A percentile compares a stretch with the other conserved stretches of the same genome.
These are phyloP conservation scores for Characodon lateralis DNA, from an alignment of 2,797 vertebrate genomes.

Conservation along the genomic window DNA sequence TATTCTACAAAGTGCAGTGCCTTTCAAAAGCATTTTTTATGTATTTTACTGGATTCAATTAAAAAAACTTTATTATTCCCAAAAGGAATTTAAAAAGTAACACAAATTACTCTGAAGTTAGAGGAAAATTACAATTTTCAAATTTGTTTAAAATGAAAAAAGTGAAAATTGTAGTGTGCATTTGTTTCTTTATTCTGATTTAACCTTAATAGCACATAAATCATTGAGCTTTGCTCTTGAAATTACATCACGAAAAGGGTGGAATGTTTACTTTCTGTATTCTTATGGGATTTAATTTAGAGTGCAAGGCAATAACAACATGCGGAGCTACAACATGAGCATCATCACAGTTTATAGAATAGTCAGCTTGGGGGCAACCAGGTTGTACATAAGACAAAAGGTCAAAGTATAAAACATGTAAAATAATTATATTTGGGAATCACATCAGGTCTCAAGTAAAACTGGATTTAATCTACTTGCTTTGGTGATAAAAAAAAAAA, in stretches of 20 bases:
- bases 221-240: neutral
- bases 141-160: neutral
- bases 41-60: neutral
- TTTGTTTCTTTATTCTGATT: neutral
- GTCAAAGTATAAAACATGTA: constrained; percentile 11
- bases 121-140: neutral
- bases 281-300: constrained; percentile 19
- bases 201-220: neutral
- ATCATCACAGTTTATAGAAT: constrained; percentile 8
- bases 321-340: constrained; percentile 10
- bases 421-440: constrained; percentile 31
- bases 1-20: neutral
- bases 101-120: neutral
- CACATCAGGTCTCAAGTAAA: constrained; percentile 26
- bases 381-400: constrained; percentile 12
- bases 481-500: constrained; percentile 44
- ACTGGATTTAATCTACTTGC: constrained; percentile 22
- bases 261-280: constrained; percentile 1
- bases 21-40: neutral
- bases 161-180: neutral
- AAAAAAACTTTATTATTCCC: neutral
- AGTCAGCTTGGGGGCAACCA: constrained; percentile 17
- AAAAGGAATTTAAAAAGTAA: neutral
- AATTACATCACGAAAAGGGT: constrained; percentile 18
- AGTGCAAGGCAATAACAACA: constrained; percentile 4